Percentiles rank a stretch among this genome's conserved stretches.
phyloP scores from a whole-genome alignment of 2,797 vertebrate genomes.

The Poecilia wingei region DNA sequence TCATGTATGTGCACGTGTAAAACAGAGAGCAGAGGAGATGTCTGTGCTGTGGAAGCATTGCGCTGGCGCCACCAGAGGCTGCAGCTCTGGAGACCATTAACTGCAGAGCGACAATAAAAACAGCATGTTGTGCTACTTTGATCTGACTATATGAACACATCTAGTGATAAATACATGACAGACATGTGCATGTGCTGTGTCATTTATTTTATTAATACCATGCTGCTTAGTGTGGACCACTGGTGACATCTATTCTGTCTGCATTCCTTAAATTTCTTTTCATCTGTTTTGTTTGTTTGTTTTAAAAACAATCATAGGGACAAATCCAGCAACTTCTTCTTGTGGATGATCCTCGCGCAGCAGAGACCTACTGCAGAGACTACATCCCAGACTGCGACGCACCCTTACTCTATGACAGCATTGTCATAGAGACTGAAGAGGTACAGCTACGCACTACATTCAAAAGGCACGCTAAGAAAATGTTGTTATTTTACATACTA shows the following conservation, averaged over 20 bases:
- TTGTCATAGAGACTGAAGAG: conserved; percentile 74
- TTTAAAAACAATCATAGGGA: conserved; percentile 76
- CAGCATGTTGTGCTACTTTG: conserved; percentile 61
- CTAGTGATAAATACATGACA: conserved; percentile 25
- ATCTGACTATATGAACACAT: conserved; percentile 53
- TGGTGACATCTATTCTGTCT: conserved; percentile 7
- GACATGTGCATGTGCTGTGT: conserved; percentile 25
- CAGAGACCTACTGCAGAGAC: conserved; percentile 84
- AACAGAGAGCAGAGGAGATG: conserved; percentile 15
- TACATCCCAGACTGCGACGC: conserved; percentile 87
- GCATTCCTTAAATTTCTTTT: conserved; percentile 13
- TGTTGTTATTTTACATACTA: neutral
- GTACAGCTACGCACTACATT: conserved; percentile 45
- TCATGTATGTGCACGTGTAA: conserved; percentile 30
- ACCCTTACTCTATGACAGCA: conserved; percentile 75
- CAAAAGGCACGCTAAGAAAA: neutral
- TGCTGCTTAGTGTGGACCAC: conserved; percentile 10
- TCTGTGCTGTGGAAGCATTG: conserved; percentile 24
- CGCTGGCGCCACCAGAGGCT: conserved; percentile 25
- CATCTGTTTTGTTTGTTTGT: conserved; percentile 8
- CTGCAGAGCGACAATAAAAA: conserved; percentile 43
- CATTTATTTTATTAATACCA: conserved; percentile 17
- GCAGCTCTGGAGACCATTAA: conserved; percentile 66
- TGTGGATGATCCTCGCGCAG: conserved; percentile 81
- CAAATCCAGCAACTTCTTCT: conserved; percentile 92